Evolutionary conservation across 2,113 vertebrate genomes (phyloP).

Genomic region (Brevimyrus niger): DNA sequence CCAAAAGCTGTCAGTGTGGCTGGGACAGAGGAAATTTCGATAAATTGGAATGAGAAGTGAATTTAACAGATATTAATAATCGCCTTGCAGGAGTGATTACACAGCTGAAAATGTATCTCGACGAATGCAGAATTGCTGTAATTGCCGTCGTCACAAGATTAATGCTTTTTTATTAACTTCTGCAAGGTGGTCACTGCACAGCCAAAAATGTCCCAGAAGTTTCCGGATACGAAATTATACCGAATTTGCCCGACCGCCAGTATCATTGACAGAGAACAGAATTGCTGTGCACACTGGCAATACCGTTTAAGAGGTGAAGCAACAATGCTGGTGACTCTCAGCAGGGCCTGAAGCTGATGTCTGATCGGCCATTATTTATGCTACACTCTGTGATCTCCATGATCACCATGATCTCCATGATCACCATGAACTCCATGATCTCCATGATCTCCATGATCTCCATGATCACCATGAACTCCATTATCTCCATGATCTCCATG

Average conservation of each 20-base stretch:
- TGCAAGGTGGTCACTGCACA: not conserved
- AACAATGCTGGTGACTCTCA: not conserved
- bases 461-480: no score
- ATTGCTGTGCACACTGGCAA: not conserved
- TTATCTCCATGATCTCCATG: not conserved
- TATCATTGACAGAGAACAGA: not conserved
- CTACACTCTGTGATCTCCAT: not conserved
- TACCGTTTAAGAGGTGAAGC: not conserved
- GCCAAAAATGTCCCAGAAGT: not conserved
- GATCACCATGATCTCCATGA: not conserved
- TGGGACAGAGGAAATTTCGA: not conserved
- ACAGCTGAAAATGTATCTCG: constrained; percentile 12
- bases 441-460: no score
- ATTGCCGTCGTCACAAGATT: constrained; percentile 19
- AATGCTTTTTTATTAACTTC: constrained; percentile 17
- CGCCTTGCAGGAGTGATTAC: constrained; percentile 10
- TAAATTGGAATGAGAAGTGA: not conserved
- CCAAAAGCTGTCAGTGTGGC: not conserved
- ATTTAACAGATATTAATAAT: constrained; percentile 8
- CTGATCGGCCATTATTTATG: not conserved
- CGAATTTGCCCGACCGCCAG: not conserved
- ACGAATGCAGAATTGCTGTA: constrained; percentile 19
- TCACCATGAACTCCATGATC: no score
- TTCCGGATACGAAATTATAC: not conserved
- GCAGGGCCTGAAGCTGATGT: not conserved